Conservation (phyloP, 2,113 vertebrate genomes). For the Barbus barbus region DNA sequence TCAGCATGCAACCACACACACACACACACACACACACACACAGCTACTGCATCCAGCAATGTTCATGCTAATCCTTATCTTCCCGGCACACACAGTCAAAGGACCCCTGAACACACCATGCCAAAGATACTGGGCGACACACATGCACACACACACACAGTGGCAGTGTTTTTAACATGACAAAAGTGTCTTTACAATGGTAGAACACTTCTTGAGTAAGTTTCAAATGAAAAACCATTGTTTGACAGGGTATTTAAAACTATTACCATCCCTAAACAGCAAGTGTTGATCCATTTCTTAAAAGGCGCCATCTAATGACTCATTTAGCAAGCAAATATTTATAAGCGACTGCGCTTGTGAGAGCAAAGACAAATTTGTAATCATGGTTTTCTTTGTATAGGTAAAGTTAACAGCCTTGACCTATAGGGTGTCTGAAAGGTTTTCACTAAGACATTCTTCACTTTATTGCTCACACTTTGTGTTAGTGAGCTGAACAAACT, state of each 20-base stretch:
- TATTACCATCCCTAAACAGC: slow-evolving; percentile 1
- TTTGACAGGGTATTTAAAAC: slow-evolving; percentile 9
- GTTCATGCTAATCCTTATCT: slow-evolving; percentile 72
- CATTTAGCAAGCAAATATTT: slow-evolving; percentile 64
- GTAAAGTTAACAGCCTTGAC: background rate
- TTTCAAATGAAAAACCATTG: background rate
- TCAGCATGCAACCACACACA: slow-evolving; percentile 53
- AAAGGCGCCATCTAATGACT: slow-evolving; percentile 62
- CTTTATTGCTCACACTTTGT: background rate
- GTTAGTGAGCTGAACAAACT: background rate
- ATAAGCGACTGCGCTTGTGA: slow-evolving; percentile 55
- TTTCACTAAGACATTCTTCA: background rate
- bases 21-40: slow-evolving; percentile 45
- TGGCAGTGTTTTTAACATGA: slow-evolving; percentile 1
- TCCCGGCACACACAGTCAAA: slow-evolving; percentile 70
- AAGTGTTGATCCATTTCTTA: slow-evolving; percentile 56
- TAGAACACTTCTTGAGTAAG: slow-evolving; percentile 15
- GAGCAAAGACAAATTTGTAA: slow-evolving; percentile 51
- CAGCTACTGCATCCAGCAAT: slow-evolving; percentile 60
- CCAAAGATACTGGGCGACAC: slow-evolving; percentile 67
- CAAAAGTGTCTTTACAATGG: background rate
- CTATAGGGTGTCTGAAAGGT: background rate
- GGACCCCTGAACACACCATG: slow-evolving; percentile 64
- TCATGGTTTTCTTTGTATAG: background rate
- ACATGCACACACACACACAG: slow-evolving; percentile 13